A percentile compares a stretch with the other conserved stretches of the same genome.
phyloP scores from a whole-genome alignment of 2,888 invertebrate genomes.

The Strigamia maritima region DNA sequence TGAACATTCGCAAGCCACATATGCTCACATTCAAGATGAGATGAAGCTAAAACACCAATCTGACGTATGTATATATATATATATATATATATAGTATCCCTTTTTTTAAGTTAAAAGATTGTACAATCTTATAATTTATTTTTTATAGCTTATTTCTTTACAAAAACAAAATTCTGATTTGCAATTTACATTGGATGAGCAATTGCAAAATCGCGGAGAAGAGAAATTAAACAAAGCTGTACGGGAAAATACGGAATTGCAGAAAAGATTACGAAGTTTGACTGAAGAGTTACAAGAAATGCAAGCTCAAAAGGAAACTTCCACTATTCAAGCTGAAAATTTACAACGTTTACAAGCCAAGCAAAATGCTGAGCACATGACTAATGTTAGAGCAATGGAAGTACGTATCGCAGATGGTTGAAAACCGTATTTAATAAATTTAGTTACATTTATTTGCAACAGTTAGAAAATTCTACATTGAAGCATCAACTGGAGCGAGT shows the following conservation, averaged over 20 bases:
- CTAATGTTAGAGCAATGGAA: not conserved
- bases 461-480: slow-evolving; percentile 9
- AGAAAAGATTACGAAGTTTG: not conserved
- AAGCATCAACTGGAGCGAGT: slow-evolving; percentile 4
- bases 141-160: not conserved
- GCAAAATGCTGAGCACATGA: not conserved
- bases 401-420: not conserved
- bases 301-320: not conserved
- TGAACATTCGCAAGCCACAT: not conserved
- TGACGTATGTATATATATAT: not conserved
- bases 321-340: not conserved
- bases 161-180: slow-evolving; percentile 15
- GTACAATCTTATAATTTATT: not conserved
- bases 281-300: not conserved
- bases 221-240: not conserved
- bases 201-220: not conserved
- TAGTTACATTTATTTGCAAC: not conserved
- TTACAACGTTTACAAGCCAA: not conserved
- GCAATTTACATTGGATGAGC: not conserved
- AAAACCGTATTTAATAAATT: not conserved
- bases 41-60: not conserved
- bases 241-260: not conserved
- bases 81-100: too few relatives aligned
- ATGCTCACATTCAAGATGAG: not conserved
- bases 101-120: not conserved